phyloP scores from a whole-genome alignment of 2,113 vertebrate genomes.

The Platycercus adscitus region DNA sequence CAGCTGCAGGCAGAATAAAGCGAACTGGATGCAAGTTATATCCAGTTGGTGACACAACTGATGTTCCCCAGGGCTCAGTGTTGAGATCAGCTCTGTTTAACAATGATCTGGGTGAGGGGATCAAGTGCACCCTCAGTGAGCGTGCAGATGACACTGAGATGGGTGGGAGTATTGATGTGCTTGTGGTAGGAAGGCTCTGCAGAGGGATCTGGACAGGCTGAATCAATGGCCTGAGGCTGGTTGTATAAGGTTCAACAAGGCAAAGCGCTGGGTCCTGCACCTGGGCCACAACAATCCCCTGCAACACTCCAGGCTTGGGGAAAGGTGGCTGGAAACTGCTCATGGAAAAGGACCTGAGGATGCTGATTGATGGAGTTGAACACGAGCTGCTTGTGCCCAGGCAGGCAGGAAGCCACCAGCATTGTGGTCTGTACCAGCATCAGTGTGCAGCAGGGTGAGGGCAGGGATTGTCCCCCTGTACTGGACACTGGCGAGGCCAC shows the following conservation, averaged over 20 bases:
- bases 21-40: too few relatives aligned
- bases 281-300: not conserved
- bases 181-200: not conserved
- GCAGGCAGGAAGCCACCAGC: not conserved
- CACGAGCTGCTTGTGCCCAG: not conserved
- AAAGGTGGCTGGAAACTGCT: not conserved
- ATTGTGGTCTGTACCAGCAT: not conserved
- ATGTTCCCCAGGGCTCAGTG: not conserved
- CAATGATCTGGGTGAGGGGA: too few relatives aligned
- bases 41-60: not conserved
- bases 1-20: not conserved
- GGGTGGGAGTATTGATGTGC: not conserved
- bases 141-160: not conserved
- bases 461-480: not conserved
- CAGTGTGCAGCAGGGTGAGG: not conserved
- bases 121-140: rapidly evolving
- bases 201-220: not conserved
- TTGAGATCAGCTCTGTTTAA: not conserved
- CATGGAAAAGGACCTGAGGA: not conserved
- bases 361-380: not conserved
- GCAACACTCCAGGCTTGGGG: not conserved
- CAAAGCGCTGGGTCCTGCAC: not conserved
- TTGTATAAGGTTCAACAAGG: rapidly evolving
- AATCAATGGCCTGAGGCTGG: too few relatives aligned
- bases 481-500: not conserved